Conservation (phyloP, 2,797 vertebrate species). For the Phataginus tricuspis region DNA sequence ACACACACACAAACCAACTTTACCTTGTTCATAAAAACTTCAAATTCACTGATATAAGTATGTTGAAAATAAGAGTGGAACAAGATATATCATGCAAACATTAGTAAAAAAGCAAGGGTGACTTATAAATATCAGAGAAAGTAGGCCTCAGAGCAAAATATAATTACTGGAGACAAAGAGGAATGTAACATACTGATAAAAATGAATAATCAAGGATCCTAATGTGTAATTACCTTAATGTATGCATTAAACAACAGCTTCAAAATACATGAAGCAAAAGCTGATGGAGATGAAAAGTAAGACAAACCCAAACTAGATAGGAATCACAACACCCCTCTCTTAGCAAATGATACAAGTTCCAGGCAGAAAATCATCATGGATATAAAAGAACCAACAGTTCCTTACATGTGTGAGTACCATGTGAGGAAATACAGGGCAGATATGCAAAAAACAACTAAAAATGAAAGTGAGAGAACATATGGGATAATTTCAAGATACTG, state of each 20-base stretch:
- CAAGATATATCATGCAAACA: background rate
- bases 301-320: background rate
- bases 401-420: background rate
- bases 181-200: background rate
- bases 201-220: background rate
- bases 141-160: background rate
- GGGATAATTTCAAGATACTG: background rate
- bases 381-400: background rate
- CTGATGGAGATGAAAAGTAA: background rate
- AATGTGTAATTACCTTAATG: background rate
- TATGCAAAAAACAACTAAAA: background rate
- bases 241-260: background rate
- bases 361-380: background rate
- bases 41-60: background rate
- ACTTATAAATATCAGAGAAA: background rate
- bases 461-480: background rate
- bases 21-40: background rate
- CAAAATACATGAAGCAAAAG: background rate
- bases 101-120: background rate
- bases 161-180: background rate
- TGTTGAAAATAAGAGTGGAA: background rate
- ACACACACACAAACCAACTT: background rate
- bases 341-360: background rate
- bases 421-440: background rate
- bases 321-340: background rate